Base-by-base conservation (phyloP, 2,888 invertebrate genomes). In the Leucoptera coffeella region DNA sequence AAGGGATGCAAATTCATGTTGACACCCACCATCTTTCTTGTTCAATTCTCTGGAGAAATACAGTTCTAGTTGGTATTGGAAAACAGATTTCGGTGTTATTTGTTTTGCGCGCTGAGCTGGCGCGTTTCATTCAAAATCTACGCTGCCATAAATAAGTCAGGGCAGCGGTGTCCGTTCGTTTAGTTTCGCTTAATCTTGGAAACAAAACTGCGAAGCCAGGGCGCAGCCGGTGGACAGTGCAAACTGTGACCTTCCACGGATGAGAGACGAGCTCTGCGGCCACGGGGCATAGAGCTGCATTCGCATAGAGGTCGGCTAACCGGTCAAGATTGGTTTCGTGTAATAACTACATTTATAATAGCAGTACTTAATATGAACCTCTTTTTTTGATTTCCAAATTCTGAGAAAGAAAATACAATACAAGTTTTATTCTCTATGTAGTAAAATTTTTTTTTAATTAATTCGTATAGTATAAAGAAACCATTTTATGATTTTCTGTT, bases 1-100 rank as follows among this genome's bases (percentile, higher is more conserved):
- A 69, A 62, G 56, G 59, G 61, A 69, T 69, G 69, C 69, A 69
- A 67, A 69, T 69, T 65, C 57, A 57, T 67, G 69, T 69, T 67
- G 69, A 67, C 67, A 61, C 62, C n/a, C 54, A 48, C 69, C 57
- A 69, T 69, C 67, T 62, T 55, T 67, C 67, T 69, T 62, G 64
- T 65, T 62, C 61, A 60, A 36, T 58, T 61, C 67, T 59, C 64
- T 42, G 39, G 61, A 64, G n/a, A n/a, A n/a, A n/a, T n/a, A n/a
- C n/a, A n/a, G n/a, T n/a, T n/a, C n/a, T n/a, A n/a, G n/a, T n/a
- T n/a, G n/a, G n/a, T n/a, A n/a, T n/a, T n/a, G n/a, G n/a, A n/a
- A n/a, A n/a, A n/a, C n/a, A n/a, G n/a, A n/a, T n/a, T n/a, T n/a
- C n/a, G n/a, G n/a, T n/a, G n/a, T n/a, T n/a, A n/a, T n/a, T n/a